Percentiles rank a stretch among this genome's conserved stretches.
Evolutionary conservation across 2,113 vertebrate genomes (phyloP).

Genomic region (Erythrocercus mccallii): DNA sequence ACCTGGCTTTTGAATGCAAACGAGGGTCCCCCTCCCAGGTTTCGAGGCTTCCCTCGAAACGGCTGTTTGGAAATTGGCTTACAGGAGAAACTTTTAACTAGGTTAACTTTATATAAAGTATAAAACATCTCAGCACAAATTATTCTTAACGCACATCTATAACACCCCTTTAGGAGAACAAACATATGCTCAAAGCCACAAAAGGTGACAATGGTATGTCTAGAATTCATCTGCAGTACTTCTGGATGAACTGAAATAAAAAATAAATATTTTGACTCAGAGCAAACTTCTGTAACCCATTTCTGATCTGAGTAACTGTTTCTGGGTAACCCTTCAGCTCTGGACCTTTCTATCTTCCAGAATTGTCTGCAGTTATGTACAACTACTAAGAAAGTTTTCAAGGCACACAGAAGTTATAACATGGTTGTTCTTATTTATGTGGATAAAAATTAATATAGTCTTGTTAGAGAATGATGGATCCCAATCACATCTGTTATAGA

Average conservation of each 20-base stretch:
- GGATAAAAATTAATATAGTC: neutral
- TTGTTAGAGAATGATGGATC: neutral
- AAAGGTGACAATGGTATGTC: neutral
- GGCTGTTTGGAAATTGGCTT: too few species aligned
- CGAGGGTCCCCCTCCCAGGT: too few species aligned
- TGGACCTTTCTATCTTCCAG: neutral
- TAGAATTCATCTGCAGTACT: neutral
- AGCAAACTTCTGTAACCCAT: neutral
- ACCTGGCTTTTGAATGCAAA: too few species aligned
- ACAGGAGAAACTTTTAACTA: too few species aligned
- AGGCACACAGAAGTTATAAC: neutral
- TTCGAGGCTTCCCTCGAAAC: too few species aligned
- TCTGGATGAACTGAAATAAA: neutral
- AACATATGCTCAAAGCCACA: neutral
- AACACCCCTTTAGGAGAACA: neutral
- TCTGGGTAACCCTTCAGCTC: neutral
- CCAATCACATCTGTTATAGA: too few species aligned
- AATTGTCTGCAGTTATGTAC: neutral
- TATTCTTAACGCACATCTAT: too few species aligned
- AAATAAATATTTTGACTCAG: neutral
- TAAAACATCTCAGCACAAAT: too few species aligned
- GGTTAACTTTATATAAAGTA: too few species aligned
- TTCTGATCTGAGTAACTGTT: neutral
- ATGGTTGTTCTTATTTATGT: neutral
- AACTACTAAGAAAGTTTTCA: neutral